Evolutionary conservation across 2,113 vertebrate genomes (phyloP).

Genomic region (Ceratotherium simum): DNA sequence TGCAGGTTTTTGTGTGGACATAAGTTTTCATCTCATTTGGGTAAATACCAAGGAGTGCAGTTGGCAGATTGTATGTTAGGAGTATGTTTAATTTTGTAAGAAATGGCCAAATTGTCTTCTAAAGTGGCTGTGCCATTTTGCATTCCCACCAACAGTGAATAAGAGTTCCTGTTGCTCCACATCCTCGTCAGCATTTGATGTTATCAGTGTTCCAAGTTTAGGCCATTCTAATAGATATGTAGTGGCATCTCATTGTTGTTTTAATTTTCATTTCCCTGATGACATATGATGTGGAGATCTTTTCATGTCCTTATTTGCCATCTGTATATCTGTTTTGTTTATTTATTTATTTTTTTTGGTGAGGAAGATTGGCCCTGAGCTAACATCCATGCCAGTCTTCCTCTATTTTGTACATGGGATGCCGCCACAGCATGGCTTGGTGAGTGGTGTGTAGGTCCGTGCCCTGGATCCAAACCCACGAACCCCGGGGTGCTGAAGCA

Average conservation of each 20-base stretch:
- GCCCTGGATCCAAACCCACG: too few relatives aligned
- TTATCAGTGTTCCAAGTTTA: not conserved
- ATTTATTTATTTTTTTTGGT: too few relatives aligned
- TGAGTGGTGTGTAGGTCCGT: too few relatives aligned
- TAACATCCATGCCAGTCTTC: too few relatives aligned
- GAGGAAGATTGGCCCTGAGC: too few relatives aligned
- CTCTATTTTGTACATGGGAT: too few relatives aligned
- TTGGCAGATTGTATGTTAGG: not conserved
- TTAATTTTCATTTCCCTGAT: not conserved
- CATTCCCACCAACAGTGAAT: not conserved
- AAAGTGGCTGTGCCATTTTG: not conserved
- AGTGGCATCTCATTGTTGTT: not conserved
- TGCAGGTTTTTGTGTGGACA: not conserved
- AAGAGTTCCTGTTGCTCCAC: not conserved
- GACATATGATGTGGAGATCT: not conserved
- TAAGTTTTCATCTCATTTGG: not conserved
- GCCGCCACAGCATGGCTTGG: too few relatives aligned
- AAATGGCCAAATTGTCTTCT: not conserved
- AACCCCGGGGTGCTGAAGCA: too few relatives aligned
- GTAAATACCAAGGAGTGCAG: not conserved
- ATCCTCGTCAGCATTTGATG: fast-evolving
- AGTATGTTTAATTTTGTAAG: not conserved
- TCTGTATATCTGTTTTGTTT: not conserved
- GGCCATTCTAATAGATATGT: not conserved
- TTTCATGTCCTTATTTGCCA: not conserved